A percentile compares a stretch with the other conserved stretches of the same genome.
phyloP scores from a whole-genome alignment of 2,888 invertebrate genomes.

The Drosophila prolongata region DNA sequence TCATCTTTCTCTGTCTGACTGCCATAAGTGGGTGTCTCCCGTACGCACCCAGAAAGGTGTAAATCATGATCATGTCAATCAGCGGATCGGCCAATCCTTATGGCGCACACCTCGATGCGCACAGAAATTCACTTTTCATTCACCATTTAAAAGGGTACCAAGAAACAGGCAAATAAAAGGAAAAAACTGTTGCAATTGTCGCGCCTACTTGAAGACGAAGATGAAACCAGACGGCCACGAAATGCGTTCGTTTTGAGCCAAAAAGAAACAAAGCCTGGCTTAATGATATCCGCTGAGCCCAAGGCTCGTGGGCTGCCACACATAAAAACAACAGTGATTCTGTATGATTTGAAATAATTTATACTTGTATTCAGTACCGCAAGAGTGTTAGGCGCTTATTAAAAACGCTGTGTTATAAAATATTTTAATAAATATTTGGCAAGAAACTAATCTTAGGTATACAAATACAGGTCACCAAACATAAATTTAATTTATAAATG shows the following conservation, averaged over 20 bases:
- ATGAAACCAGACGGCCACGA: slow-evolving; percentile 34
- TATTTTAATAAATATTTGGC: no score
- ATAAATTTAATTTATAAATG: no score
- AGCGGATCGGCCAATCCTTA: slow-evolving; percentile 63
- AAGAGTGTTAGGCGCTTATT: no score
- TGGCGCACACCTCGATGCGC: slow-evolving; percentile 59
- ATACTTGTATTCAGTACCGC: no score
- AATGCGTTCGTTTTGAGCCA: slow-evolving; percentile 36
- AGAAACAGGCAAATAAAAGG: slow-evolving; percentile 24
- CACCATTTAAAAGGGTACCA: slow-evolving; percentile 47
- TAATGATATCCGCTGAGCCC: slow-evolving; percentile 71
- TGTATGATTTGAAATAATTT: not conserved
- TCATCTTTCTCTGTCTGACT: slow-evolving; percentile 17
- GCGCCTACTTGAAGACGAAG: slow-evolving; percentile 73
- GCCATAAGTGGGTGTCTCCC: slow-evolving; percentile 59
- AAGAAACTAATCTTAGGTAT: no score
- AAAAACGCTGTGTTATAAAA: no score
- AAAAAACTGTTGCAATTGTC: slow-evolving; percentile 78
- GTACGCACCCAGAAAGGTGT: slow-evolving; percentile 83
- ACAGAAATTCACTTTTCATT: slow-evolving; percentile 77
- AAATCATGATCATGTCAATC: slow-evolving; percentile 84
- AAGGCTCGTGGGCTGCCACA: slow-evolving; percentile 49
- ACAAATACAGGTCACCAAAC: no score
- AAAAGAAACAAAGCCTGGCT: slow-evolving; percentile 76
- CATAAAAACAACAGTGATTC: not conserved